These are phyloP conservation scores for Limnephilus auricula DNA, from an alignment of 2,888 invertebrate species.

Conservation along the genomic window DNA sequence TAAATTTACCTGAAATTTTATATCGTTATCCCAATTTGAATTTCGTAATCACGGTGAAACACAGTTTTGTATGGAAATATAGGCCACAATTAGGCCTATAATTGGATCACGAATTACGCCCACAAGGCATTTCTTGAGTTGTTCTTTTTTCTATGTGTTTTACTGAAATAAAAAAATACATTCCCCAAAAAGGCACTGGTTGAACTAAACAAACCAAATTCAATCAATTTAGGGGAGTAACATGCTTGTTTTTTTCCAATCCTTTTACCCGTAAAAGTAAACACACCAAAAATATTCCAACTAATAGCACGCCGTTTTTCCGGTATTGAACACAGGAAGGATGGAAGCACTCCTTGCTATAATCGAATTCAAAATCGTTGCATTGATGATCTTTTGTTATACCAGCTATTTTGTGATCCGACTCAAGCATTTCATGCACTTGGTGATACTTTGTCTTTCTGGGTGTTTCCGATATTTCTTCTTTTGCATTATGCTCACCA, in stretches of 20 bases:
- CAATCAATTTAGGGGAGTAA: not conserved
- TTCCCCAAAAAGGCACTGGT: not conserved
- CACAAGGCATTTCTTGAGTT: too few species aligned
- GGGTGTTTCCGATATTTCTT: not conserved
- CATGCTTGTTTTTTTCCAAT: not conserved
- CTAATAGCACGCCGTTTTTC: not conserved
- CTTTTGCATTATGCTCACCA: not conserved
- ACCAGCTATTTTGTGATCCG: not conserved
- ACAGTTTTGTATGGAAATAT: too few species aligned
- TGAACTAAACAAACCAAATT: not conserved
- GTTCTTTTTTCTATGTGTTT: not conserved
- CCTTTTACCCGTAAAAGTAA: not conserved
- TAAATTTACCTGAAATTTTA: too few species aligned
- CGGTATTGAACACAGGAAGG: not conserved
- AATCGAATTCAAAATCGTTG: not conserved
- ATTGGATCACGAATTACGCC: too few species aligned
- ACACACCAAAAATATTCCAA: not conserved
- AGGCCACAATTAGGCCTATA: too few species aligned
- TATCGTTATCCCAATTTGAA: too few species aligned
- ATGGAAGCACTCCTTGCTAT: not conserved
- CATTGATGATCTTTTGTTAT: not conserved
- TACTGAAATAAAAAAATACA: not conserved
- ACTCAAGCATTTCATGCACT: not conserved
- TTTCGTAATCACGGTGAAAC: too few species aligned
- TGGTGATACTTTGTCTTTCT: not conserved